Evolutionary conservation across 2,113 vertebrate genomes (phyloP).

Genomic region (Sinocyclocheilus grahami): DNA sequence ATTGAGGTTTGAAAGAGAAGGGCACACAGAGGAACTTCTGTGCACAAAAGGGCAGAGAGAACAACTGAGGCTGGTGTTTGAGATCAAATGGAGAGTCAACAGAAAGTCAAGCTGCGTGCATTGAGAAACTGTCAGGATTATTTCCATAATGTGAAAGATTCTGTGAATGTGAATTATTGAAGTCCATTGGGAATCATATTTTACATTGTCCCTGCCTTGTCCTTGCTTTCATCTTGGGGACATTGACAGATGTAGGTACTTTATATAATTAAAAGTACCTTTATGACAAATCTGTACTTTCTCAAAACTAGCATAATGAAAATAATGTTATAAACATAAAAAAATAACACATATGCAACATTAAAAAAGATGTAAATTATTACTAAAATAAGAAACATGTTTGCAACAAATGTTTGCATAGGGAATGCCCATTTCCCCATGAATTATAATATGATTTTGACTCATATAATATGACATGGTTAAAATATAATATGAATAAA

Average conservation of each 20-base stretch:
- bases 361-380: neutral
- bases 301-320: neutral
- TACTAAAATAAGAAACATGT: neutral
- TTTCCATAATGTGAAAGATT: neutral
- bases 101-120: neutral
- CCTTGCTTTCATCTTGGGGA: conserved; percentile 14
- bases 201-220: neutral
- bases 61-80: neutral
- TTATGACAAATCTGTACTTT: conserved; percentile 27
- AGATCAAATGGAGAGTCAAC: neutral
- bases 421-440: neutral
- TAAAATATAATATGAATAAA: neutral
- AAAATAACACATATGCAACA: neutral
- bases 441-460: neutral
- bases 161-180: neutral
- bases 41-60: neutral
- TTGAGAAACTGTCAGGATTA: neutral
- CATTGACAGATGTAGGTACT: conserved; percentile 26
- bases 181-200: neutral
- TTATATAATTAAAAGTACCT: conserved; percentile 52
- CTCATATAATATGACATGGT: neutral
- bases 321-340: neutral
- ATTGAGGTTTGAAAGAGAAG: conserved; percentile 21
- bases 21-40: neutral
- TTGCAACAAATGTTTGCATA: neutral